Percentiles rank a stretch among this genome's conserved stretches.
Evolutionary conservation across 2,113 vertebrate species (phyloP).

Genomic region (Callorhinus ursinus): DNA sequence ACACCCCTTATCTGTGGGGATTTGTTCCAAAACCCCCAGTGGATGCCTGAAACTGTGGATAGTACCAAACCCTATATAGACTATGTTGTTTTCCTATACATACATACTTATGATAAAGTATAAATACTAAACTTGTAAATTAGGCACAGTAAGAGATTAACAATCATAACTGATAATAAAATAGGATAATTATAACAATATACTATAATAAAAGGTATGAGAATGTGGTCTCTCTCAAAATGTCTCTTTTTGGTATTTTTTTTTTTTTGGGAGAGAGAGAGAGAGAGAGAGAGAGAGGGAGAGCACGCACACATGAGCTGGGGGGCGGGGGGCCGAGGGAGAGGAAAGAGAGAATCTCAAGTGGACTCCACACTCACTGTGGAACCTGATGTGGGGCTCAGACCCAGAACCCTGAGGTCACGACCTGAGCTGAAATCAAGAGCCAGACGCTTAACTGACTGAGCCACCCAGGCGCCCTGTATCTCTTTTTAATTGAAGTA

Average conservation of each 20-base stretch:
- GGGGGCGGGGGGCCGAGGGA: not conserved
- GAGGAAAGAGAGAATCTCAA: not conserved
- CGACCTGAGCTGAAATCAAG: not conserved
- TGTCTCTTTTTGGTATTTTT: not conserved
- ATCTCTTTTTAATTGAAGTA: not conserved
- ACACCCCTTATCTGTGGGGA: not conserved
- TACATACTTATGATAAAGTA: not conserved
- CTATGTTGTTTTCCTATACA: not conserved
- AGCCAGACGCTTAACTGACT: not conserved
- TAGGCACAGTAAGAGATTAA: not conserved
- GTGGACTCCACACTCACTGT: not conserved
- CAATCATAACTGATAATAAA: not conserved
- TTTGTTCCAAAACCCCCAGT: not conserved
- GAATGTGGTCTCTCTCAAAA: not conserved
- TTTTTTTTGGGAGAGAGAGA: not conserved
- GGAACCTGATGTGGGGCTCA: not conserved
- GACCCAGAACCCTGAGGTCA: not conserved
- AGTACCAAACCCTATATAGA: not conserved
- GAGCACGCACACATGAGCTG: not conserved
- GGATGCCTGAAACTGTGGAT: not conserved
- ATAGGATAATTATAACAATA: not conserved
- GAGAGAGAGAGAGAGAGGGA: not conserved
- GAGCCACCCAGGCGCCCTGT: not conserved
- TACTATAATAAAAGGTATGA: not conserved
- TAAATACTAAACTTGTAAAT: not conserved